Base-by-base conservation (phyloP, 2,113 vertebrate genomes). In the Lagenorhynchus albirostris region DNA sequence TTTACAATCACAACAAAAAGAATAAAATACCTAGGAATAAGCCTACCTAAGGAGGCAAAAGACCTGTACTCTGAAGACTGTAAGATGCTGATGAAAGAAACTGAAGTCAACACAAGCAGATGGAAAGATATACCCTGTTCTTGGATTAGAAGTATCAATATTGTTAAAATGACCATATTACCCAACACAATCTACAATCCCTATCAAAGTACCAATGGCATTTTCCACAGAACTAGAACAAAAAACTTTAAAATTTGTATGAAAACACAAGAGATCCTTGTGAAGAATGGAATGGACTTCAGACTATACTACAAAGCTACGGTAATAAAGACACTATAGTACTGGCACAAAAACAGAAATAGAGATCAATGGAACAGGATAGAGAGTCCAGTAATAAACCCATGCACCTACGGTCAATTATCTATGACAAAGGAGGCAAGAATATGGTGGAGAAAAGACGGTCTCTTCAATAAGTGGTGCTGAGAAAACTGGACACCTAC, bases 301-400 rank as follows among this genome's bases (percentile, higher is more conserved):
- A 80, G 33, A 55, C 50, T 55, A 80, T 80, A 55, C 50, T 55
- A 80, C 33, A 55, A 55, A 80, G 76, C 20, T 55, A 80, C 2
- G 55, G 50, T 36, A 36, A 79, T 55, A 20, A 79, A n/a, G n/a
- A n/a, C 33, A 79, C 33, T 25, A 50, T 36, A 6, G 20, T 20
- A 79, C n/a, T 55, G 76, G 33, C 50, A 36, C 50, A 55, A 79
- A 55, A 65, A 79, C 10, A 79, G 76, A 23, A 21, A 79, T 5
- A 55, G 3, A 79, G 76, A 79, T n/a, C 53, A 36, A 8, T 0
- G 0, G 20, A 55, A 79, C 33, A 55, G 3, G 50, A 33, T 8
- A 79, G 50, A 79, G 76, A 36, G 50, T 11, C 50, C 50, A 79
- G 33, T 55, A 79, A 79, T 79, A 55, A 55, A 79, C 50, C 12